Conservation (phyloP, 2,113 vertebrate genomes). For the Sebastes fasciatus region DNA sequence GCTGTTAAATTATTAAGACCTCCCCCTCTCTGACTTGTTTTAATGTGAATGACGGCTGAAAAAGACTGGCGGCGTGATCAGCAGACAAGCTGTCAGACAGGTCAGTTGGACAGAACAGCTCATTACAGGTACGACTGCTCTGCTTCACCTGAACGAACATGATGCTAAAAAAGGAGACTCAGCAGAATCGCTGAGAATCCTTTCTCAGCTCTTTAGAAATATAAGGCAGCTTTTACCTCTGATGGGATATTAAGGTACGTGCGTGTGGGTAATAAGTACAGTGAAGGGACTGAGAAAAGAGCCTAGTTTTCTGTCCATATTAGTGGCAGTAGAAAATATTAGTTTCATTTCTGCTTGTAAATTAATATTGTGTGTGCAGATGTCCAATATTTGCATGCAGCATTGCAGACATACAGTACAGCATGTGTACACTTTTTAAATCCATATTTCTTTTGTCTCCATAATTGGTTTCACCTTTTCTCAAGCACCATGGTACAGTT, state of each 20-base stretch:
- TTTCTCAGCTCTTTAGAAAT: neutral
- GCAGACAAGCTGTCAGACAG: slow-evolving; percentile 18
- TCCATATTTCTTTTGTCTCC: neutral
- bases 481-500: slow-evolving; percentile 2
- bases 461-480: slow-evolving; percentile 24
- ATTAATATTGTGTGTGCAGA: neutral
- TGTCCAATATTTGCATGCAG: neutral
- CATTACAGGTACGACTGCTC: slow-evolving; percentile 23
- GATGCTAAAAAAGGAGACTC: neutral
- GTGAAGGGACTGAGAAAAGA: neutral
- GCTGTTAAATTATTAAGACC: slow-evolving; percentile 6
- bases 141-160: neutral
- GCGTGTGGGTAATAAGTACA: neutral
- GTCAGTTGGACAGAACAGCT: slow-evolving; percentile 10
- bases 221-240: neutral
- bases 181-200: neutral
- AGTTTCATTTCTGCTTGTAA: neutral
- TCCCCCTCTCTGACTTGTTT: neutral
- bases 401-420: slow-evolving; percentile 21
- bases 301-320: neutral
- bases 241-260: neutral
- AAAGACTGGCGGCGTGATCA: neutral
- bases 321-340: neutral
- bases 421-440: neutral
- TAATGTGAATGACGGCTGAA: slow-evolving; percentile 17